These are phyloP conservation scores for Eucriotettix oculatus DNA, from an alignment of 2,888 invertebrate species.

Conservation along the genomic window DNA sequence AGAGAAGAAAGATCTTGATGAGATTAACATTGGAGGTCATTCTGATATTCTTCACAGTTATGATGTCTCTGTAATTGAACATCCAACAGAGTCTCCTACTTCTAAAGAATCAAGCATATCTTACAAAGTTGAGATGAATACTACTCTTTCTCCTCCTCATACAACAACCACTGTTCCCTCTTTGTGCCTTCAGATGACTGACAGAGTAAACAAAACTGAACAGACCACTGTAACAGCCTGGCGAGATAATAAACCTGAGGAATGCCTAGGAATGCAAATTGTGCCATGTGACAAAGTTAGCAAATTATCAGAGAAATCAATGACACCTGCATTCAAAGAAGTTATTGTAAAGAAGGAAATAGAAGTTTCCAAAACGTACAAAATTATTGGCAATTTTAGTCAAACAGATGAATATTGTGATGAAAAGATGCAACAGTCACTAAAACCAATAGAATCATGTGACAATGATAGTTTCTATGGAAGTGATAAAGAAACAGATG, in stretches of 20 bases:
- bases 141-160: conserved; percentile 9
- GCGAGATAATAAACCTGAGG: conserved; percentile 20
- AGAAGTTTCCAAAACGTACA: conserved; percentile 19
- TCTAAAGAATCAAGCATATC: conserved; percentile 4
- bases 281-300: background rate
- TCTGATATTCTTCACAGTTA: background rate
- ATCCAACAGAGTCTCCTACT: conserved; percentile 1
- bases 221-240: conserved; percentile 17
- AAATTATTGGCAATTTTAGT: conserved; percentile 18
- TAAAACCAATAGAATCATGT: conserved; percentile 17
- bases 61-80: background rate
- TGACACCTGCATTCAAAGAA: conserved; percentile 11
- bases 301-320: conserved; percentile 10
- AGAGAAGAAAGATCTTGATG: conserved; percentile 6
- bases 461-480: conserved; percentile 41
- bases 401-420: conserved; percentile 11
- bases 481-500: conserved; percentile 42
- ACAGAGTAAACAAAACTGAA: conserved; percentile 17
- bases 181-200: conserved; percentile 17
- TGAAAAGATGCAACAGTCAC: conserved; percentile 3
- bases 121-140: conserved; percentile 4
- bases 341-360: conserved; percentile 18
- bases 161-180: conserved; percentile 1
- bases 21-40: conserved; percentile 13
- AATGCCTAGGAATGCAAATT: background rate